These are phyloP conservation scores for Xylocampa areola DNA, from an alignment of 2,888 invertebrate genomes.

Conservation along the genomic window DNA sequence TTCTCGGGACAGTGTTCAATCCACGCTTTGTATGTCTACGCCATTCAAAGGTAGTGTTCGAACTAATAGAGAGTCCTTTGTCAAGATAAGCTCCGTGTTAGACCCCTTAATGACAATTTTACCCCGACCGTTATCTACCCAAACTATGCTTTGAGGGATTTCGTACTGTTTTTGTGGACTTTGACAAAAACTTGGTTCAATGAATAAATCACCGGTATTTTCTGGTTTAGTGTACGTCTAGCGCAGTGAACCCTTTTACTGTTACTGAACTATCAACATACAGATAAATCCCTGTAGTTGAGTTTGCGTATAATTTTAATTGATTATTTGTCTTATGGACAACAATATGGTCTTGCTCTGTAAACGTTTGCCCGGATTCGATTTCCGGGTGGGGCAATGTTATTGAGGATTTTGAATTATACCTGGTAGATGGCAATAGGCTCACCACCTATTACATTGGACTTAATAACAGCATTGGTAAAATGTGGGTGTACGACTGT, in stretches of 20 bases:
- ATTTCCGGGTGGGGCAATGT: no score
- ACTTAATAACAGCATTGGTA: no score
- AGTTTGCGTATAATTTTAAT: not conserved
- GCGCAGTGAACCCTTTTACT: not conserved
- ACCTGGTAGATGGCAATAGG: no score
- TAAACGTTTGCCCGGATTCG: slow-evolving; percentile 12
- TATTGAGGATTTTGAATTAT: no score
- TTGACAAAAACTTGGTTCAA: slow-evolving; percentile 3
- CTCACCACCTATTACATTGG: no score
- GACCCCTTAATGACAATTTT: not conserved
- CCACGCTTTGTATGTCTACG: not conserved
- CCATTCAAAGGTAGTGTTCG: not conserved
- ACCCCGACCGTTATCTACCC: not conserved
- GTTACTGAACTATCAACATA: not conserved
- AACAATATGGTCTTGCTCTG: slow-evolving; percentile 10
- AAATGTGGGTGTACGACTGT: no score
- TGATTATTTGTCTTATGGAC: slow-evolving; percentile 7
- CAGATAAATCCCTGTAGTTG: not conserved
- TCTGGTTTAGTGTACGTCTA: not conserved
- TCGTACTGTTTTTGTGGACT: slow-evolving; percentile 1
- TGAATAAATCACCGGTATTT: slow-evolving; percentile 2
- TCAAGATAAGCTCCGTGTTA: not conserved
- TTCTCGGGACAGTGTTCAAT: not conserved
- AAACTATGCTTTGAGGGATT: not conserved
- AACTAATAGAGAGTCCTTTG: not conserved